Evolutionary conservation across 2,113 vertebrate species (phyloP).

Genomic region (Bufo gargarizans): DNA sequence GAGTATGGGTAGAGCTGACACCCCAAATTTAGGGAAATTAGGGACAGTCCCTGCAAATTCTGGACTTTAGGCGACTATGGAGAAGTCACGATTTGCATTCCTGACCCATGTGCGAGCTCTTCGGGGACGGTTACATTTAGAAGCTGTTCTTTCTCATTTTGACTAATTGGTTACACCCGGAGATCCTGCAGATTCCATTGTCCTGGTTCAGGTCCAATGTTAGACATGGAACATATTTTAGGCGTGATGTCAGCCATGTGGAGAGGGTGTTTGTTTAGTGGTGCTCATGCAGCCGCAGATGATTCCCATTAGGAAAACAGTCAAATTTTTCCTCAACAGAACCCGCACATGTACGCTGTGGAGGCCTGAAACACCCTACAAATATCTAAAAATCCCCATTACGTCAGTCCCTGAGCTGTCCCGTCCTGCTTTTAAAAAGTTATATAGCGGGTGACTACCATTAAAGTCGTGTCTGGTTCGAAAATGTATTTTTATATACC

Average conservation of each 20-base stretch:
- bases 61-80: too few species aligned
- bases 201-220: constrained; percentile 12
- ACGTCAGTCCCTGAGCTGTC: neutral
- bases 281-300: constrained; percentile 16
- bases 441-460: too few species aligned
- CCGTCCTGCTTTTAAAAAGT: neutral
- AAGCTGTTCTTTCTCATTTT: neutral
- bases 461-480: too few species aligned
- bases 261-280: constrained; percentile 27
- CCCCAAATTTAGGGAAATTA: too few species aligned
- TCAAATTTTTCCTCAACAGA: neutral
- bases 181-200: constrained; percentile 10
- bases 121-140: neutral
- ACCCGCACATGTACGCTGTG: neutral
- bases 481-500: too few species aligned
- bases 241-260: constrained; percentile 11
- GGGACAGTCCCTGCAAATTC: too few species aligned
- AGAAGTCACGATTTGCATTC: neutral
- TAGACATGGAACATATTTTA: constrained; percentile 25
- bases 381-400: neutral
- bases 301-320: constrained; percentile 31
- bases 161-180: neutral
- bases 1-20: too few species aligned
- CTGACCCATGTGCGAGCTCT: neutral
- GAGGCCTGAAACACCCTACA: neutral